These are phyloP conservation scores for Leptinotarsa rubiginosa DNA, from an alignment of 2,888 invertebrate genomes.

Conservation along the genomic window DNA sequence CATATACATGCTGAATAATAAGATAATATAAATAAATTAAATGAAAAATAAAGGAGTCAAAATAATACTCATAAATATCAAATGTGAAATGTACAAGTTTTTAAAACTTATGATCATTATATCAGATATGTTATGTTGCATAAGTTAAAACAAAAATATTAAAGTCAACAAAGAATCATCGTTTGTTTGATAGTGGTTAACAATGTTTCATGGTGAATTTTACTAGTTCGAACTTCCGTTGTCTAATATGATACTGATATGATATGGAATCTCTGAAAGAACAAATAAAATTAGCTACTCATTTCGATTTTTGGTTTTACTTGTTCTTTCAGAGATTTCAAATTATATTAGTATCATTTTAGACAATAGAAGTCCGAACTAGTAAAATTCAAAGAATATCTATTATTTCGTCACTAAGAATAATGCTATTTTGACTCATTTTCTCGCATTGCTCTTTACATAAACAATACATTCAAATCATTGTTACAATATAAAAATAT, in stretches of 20 bases:
- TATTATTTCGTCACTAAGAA: neutral
- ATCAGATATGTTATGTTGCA: neutral
- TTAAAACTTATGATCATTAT: neutral
- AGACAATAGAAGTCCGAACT: no score
- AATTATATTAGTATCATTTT: no score
- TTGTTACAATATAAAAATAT: constrained; percentile 8
- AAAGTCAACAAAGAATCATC: neutral
- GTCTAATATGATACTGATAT: no score
- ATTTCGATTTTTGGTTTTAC: no score
- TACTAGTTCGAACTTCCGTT: no score
- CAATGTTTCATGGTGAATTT: no score
- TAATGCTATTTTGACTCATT: neutral
- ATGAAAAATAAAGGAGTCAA: constrained; percentile 20
- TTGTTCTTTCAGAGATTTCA: no score
- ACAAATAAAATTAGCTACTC: no score
- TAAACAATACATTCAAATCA: neutral
- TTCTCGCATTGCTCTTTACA: neutral
- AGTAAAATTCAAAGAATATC: no score
- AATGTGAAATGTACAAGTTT: constrained; percentile 11
- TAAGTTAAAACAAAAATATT: neutral
- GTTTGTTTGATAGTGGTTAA: no score
- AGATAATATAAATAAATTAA: constrained; percentile 6
- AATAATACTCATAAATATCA: constrained; percentile 24
- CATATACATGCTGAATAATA: constrained; percentile 3
- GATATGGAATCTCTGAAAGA: no score